Conservation (phyloP, 2,113 vertebrate genomes). For the Edolisoma coerulescens region DNA sequence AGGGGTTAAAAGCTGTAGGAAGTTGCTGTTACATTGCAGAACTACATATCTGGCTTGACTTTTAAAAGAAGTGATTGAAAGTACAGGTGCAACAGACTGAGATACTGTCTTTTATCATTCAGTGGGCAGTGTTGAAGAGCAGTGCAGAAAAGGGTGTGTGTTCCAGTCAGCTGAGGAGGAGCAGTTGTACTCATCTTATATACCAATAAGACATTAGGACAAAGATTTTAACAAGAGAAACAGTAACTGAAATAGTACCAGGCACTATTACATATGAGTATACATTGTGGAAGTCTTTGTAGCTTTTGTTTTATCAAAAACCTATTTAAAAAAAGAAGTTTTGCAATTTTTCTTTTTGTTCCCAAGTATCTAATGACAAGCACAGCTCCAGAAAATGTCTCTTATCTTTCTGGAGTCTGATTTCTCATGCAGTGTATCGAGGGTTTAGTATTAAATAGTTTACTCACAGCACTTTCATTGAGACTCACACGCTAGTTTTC, state of each 20-base stretch:
- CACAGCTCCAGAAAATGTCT: neutral
- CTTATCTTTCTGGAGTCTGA: neutral
- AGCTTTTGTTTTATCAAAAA: neutral
- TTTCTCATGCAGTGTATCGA: neutral
- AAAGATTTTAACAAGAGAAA: neutral
- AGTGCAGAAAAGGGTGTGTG: neutral
- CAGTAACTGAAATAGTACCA: neutral
- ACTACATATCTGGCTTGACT: neutral
- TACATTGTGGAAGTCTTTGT: neutral
- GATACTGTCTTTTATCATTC: neutral
- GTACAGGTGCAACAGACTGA: neutral
- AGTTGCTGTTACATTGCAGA: neutral
- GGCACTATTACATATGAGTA: neutral
- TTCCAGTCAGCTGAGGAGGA: neutral
- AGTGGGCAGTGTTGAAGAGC: neutral
- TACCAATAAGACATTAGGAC: neutral
- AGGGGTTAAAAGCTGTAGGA: neutral
- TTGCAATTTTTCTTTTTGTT: neutral
- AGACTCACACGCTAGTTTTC: neutral
- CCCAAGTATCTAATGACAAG: neutral
- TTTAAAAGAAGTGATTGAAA: neutral
- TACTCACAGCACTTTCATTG: conserved; percentile 52
- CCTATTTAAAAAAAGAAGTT: neutral
- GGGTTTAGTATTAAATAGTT: conserved; percentile 32
- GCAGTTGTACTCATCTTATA: neutral